A percentile compares a stretch with the other conserved stretches of the same genome.
These are phyloP conservation scores for Podabrus alpinus DNA, from an alignment of 2,888 invertebrate genomes.

Conservation along the genomic window DNA sequence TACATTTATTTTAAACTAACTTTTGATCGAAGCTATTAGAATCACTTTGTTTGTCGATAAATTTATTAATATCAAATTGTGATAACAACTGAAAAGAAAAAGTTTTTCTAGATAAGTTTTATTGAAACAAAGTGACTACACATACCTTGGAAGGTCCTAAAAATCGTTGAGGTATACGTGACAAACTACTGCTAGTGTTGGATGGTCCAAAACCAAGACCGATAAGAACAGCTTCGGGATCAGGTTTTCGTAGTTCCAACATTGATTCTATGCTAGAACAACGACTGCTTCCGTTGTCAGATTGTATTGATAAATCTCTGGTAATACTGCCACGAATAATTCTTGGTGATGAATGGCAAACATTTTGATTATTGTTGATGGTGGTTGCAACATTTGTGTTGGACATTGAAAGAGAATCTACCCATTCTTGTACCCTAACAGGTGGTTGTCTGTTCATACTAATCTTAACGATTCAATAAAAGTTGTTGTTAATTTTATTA, in stretches of 20 bases:
- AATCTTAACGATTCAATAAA: background rate
- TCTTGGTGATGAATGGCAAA: conserved; percentile 29
- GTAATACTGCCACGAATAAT: conserved; percentile 41
- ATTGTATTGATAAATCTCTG: conserved; percentile 52
- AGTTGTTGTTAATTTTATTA: background rate
- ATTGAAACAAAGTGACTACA: background rate
- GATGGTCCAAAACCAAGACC: conserved; percentile 81
- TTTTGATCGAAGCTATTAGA: conserved; percentile 33
- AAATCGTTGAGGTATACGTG: conserved; percentile 82
- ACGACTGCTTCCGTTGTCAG: conserved; percentile 61
- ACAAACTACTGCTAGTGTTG: conserved; percentile 68
- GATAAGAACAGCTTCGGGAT: conserved; percentile 86
- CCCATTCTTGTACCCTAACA: conserved; percentile 73
- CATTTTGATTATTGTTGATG: conserved; percentile 29
- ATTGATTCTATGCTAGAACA: conserved; percentile 83
- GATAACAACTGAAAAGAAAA: conserved; percentile 44
- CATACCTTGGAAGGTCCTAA: conserved; percentile 77
- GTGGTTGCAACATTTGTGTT: conserved; percentile 33
- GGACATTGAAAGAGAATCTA: conserved; percentile 67
- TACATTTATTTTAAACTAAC: conserved; percentile 24
- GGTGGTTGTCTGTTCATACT: conserved; percentile 60
- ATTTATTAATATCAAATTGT: conserved; percentile 51
- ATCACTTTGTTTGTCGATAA: conserved; percentile 51
- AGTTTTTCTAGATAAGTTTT: background rate
- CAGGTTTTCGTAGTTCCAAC: conserved; percentile 80